Evolutionary conservation across 2,113 vertebrate species (phyloP), one percentile per base, ranked within the genome.

Genomic region (Phaethon lepturus): DNA sequence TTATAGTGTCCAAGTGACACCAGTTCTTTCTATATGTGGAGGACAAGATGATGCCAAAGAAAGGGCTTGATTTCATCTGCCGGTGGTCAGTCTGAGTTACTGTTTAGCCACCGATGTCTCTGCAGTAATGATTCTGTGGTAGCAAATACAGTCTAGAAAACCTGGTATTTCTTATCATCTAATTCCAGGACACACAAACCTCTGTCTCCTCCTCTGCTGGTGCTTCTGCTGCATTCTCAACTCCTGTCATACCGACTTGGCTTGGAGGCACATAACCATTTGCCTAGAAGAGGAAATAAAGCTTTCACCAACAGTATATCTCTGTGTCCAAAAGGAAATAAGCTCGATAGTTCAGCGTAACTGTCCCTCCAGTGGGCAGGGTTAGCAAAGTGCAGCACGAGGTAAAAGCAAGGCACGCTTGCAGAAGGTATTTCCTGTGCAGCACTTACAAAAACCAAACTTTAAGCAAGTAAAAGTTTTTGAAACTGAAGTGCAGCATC

Each of bases 171-270:
- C 52, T 13, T 15, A 42, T 53, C 29, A 49, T 13, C 58, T 52
- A 25, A 10, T 45, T 53, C 52, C 59, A 64, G 66, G 31, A 50
- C 88, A 92, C 89, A 95, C 95, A 59, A 98, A 99, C 98, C 98
- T 99, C 97, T 11, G 97, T 97, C 97, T 98, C 98, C 2, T 98
- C 98, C 90, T 98, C 98, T 44, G 90, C 49, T 78, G 97, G 97
- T 69, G 88, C 97, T 96, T 98, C 97, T 94, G 95, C 91, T 80
- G 97, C 97, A 69, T 85, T 92, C 97, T 98, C 98, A 73, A 82
- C 83, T 90, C 93, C 97, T 92, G 86, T 35, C 42, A 88, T 59
- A 50, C 74, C 90, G 11, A 97, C 98, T 94, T 94, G 97, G 96
- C 97, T 96, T 3, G 97, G 97, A 84, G 97, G 91, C 96, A 98